Evolutionary conservation across 2,113 vertebrate species (phyloP).

Genomic region (Lepus timidus): DNA sequence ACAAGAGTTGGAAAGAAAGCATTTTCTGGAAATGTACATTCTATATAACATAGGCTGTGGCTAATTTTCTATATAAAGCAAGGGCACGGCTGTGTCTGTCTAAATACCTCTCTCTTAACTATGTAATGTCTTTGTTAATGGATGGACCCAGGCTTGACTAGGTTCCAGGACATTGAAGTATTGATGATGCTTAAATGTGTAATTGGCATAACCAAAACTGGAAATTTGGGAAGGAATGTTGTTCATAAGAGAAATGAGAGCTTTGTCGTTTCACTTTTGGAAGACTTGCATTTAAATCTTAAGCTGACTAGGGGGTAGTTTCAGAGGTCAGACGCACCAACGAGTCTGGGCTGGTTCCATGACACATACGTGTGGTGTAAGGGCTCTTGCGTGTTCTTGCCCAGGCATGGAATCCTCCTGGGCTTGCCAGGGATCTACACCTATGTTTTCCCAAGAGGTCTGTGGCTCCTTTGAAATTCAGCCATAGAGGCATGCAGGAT

Average conservation of each 20-base stretch:
- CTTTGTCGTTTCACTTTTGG: neutral
- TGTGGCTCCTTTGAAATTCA: neutral
- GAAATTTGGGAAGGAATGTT: neutral
- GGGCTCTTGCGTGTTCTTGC: neutral
- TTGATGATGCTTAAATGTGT: constrained; percentile 5
- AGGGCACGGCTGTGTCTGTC: constrained; percentile 17
- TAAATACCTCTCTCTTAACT: constrained; percentile 25
- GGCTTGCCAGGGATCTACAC: neutral
- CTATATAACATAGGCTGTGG: neutral
- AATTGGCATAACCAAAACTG: constrained; percentile 12
- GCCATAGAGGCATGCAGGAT: neutral
- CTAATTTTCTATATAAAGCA: constrained; percentile 62
- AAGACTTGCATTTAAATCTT: constrained; percentile 33
- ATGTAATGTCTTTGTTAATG: constrained; percentile 37
- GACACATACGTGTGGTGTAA: neutral
- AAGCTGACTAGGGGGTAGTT: neutral
- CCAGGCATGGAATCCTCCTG: neutral
- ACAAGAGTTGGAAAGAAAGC: constrained; percentile 39
- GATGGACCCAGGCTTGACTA: neutral
- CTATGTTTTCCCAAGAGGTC: neutral
- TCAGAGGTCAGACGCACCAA: constrained; percentile 38
- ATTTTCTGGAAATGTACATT: constrained; percentile 22
- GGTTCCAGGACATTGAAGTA: constrained; percentile 38
- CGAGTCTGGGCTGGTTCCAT: neutral
- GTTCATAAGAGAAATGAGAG: neutral